Conservation (phyloP, 2,113 vertebrate species). For the Apus apus region DNA sequence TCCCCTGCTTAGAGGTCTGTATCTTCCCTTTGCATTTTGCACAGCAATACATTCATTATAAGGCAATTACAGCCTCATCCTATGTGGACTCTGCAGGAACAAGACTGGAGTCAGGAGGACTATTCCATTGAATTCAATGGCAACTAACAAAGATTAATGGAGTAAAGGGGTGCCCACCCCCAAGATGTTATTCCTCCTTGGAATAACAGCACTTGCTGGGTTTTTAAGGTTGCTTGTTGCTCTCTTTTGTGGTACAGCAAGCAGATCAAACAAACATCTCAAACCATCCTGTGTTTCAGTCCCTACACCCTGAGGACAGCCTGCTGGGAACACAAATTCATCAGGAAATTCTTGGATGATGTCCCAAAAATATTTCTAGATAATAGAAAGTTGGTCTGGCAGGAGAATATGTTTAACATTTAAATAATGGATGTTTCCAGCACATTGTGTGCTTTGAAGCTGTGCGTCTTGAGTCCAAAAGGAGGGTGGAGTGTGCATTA, state of each 20-base stretch:
- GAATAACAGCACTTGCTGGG: background rate
- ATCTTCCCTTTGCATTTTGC: background rate
- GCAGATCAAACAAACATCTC: background rate
- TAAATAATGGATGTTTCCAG: slow-evolving; percentile 62
- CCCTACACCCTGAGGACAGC: background rate
- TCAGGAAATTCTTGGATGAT: slow-evolving; percentile 52
- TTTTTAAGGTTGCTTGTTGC: background rate
- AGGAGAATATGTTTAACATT: slow-evolving; percentile 20
- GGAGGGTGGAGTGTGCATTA: background rate
- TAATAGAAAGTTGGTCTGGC: slow-evolving; percentile 58
- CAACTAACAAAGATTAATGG: background rate
- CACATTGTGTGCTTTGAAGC: slow-evolving; percentile 44
- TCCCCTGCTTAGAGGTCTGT: background rate
- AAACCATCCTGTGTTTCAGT: background rate
- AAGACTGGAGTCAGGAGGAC: background rate
- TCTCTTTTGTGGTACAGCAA: background rate
- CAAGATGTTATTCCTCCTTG: background rate
- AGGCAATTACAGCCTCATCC: background rate
- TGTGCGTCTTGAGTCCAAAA: background rate
- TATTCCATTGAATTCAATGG: background rate
- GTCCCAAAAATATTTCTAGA: slow-evolving; percentile 60
- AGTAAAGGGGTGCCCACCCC: background rate
- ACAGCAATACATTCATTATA: background rate
- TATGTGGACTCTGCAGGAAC: background rate
- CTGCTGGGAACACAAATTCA: slow-evolving; percentile 42